A percentile compares a stretch with the other conserved stretches of the same genome.
Evolutionary conservation across 2,888 invertebrate species (phyloP).

Genomic region (Stictocephala bisonia): DNA sequence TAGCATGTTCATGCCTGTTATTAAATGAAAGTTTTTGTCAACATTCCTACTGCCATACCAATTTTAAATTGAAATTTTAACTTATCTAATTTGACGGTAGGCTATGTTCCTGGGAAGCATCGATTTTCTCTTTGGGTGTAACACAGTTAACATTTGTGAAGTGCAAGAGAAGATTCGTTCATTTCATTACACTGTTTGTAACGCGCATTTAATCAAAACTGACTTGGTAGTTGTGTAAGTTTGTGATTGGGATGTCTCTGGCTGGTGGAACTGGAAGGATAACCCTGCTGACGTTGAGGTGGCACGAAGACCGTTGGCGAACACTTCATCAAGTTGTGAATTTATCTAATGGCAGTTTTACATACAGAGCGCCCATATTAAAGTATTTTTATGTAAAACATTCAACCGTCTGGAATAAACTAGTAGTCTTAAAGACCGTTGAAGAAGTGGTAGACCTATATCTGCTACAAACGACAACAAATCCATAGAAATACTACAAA

Average conservation of each 20-base stretch:
- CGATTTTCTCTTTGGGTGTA: neutral
- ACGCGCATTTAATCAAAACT: neutral
- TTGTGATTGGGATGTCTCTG: neutral
- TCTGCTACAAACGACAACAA: slow-evolving; percentile 11
- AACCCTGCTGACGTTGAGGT: too few species aligned
- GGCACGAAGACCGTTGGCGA: slow-evolving; percentile 8
- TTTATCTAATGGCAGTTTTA: neutral
- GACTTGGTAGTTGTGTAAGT: neutral
- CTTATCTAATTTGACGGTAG: neutral
- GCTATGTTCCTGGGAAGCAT: neutral
- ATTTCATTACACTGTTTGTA: neutral
- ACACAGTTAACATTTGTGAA: neutral
- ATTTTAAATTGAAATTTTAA: neutral
- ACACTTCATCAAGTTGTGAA: neutral
- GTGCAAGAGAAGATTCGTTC: neutral
- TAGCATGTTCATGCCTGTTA: neutral
- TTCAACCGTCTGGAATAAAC: neutral
- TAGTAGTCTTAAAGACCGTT: slow-evolving; percentile 13
- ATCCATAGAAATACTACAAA: slow-evolving; percentile 10
- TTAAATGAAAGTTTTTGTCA: neutral
- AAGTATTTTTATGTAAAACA: slow-evolving; percentile 6
- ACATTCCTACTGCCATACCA: too few species aligned
- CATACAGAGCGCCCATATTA: neutral
- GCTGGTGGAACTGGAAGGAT: slow-evolving; percentile 12
- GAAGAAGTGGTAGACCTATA: slow-evolving; percentile 30